Percentiles rank a stretch among this genome's conserved stretches.
Evolutionary conservation across 2,888 invertebrate genomes (phyloP).

Genomic region (Drosophila demipolita): DNA sequence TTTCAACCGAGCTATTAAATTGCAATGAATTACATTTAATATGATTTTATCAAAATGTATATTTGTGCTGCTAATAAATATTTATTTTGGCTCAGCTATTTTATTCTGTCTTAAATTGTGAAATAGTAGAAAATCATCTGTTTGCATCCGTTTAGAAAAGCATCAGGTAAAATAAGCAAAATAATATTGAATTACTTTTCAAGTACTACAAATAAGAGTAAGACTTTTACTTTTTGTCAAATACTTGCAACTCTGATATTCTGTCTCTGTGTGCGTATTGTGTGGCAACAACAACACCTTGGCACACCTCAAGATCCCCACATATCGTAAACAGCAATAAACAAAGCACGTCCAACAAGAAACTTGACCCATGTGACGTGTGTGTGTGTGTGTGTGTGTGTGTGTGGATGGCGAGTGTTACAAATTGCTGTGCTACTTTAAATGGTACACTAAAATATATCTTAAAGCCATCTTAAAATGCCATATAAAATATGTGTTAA

Average conservation of each 20-base stretch:
- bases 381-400: background rate
- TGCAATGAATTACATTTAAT: background rate
- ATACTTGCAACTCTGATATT: background rate
- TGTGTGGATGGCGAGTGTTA: slow-evolving; percentile 39
- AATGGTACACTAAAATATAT: slow-evolving; percentile 65
- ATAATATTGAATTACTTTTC: background rate
- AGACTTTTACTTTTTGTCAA: background rate
- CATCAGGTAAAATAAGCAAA: too few species aligned
- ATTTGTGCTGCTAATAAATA: background rate
- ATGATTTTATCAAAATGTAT: background rate
- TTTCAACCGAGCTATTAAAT: background rate
- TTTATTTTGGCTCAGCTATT: background rate
- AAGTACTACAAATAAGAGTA: background rate
- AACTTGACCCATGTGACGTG: slow-evolving; percentile 35
- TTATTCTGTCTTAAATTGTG: background rate
- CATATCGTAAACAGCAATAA: slow-evolving; percentile 20
- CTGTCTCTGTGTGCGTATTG: background rate
- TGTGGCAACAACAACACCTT: slow-evolving; percentile 28
- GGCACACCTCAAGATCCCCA: slow-evolving; percentile 41
- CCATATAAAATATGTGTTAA: slow-evolving; percentile 65
- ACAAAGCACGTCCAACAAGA: background rate
- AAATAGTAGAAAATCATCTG: background rate
- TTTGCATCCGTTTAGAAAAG: background rate
- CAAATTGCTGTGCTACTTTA: slow-evolving; percentile 74
- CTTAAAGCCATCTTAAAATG: slow-evolving; percentile 61